A percentile compares a stretch with the other conserved stretches of the same genome.
These are phyloP conservation scores for Bombus huntii DNA, from an alignment of 1,140 invertebrate species.

Conservation along the genomic window DNA sequence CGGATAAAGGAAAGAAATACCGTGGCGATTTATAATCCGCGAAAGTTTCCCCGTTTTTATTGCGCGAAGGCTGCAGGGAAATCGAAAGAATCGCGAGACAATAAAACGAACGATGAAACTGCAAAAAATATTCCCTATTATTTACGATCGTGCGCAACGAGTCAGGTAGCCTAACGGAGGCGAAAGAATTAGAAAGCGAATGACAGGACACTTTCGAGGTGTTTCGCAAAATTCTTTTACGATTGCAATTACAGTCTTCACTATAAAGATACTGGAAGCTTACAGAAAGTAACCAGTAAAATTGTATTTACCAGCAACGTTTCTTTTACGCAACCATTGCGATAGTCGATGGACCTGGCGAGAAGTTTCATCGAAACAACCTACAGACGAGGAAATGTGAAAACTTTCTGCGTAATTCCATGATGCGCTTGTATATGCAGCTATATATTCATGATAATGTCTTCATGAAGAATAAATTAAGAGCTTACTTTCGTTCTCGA, in stretches of 20 bases:
- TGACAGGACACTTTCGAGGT: background rate
- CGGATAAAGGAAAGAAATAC: background rate
- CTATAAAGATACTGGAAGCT: constrained; percentile 2
- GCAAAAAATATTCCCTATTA: constrained; percentile 6
- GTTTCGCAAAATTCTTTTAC: constrained; percentile 40
- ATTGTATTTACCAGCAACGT: background rate
- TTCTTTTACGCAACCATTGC: background rate
- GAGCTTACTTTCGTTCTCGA: background rate
- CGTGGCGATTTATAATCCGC: background rate
- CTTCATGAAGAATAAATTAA: background rate
- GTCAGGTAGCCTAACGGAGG: background rate
- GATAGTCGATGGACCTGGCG: background rate
- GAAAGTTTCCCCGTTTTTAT: constrained; percentile 12
- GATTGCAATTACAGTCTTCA: constrained; percentile 16
- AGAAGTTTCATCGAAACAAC: background rate
- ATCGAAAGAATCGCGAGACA: background rate
- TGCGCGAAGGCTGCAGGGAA: background rate
- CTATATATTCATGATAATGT: background rate
- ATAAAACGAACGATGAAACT: constrained; percentile 18
- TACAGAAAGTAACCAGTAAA: background rate
- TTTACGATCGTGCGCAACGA: background rate
- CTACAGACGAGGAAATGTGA: background rate
- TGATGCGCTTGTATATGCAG: background rate
- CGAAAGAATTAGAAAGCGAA: constrained; percentile 41
- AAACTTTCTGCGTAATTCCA: background rate